phyloP scores from a whole-genome alignment of 2,888 invertebrate species.

The Bombyx huttoni region DNA sequence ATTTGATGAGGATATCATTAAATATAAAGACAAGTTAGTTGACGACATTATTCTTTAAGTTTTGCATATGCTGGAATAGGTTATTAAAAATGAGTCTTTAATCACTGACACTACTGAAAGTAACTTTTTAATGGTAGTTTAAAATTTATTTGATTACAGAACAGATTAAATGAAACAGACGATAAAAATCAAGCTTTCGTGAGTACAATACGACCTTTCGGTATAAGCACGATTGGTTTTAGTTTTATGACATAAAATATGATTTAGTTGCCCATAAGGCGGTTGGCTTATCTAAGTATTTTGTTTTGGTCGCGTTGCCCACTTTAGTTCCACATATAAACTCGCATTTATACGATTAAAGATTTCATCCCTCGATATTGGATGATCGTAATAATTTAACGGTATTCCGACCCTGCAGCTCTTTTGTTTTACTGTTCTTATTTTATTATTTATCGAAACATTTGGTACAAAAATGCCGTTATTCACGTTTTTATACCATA shows the following conservation, averaged over 20 bases:
- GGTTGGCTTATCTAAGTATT: slow-evolving; percentile 39
- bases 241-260: slow-evolving; percentile 35
- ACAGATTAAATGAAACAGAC: slow-evolving; percentile 2
- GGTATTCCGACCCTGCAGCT: slow-evolving; percentile 43
- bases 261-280: slow-evolving; percentile 38
- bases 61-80: no score
- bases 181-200: slow-evolving; percentile 2
- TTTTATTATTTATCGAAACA: slow-evolving; percentile 68
- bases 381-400: slow-evolving; percentile 68
- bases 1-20: no score
- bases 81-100: no score
- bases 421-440: slow-evolving; percentile 58
- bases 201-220: slow-evolving; percentile 2
- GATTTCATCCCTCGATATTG: slow-evolving; percentile 63
- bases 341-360: slow-evolving; percentile 52
- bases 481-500: slow-evolving; percentile 53
- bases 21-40: no score
- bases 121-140: background rate
- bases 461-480: slow-evolving; percentile 54
- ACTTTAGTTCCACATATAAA: slow-evolving; percentile 43
- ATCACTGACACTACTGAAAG: no score
- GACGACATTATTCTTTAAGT: no score
- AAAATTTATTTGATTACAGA: background rate
- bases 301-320: slow-evolving; percentile 28
- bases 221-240: slow-evolving; percentile 38